Evolutionary conservation across 2,797 vertebrate species (phyloP).

Genomic region (Sebastes minor): DNA sequence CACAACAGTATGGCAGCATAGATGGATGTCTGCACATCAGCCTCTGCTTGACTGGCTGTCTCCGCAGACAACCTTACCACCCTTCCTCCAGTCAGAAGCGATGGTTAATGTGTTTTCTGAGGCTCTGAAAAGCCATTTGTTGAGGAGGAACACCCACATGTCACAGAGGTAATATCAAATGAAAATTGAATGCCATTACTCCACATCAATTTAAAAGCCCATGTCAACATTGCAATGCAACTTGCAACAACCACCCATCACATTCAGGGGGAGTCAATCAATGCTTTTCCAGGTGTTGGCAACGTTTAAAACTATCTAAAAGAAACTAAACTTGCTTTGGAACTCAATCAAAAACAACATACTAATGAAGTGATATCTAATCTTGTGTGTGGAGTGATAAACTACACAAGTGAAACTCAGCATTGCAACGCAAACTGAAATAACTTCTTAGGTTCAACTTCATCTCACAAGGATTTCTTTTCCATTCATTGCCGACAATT

Average conservation of each 20-base stretch:
- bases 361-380: too few species aligned
- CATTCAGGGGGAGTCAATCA: neutral
- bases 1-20: neutral
- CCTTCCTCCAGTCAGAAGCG: neutral
- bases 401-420: too few species aligned
- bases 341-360: too few species aligned
- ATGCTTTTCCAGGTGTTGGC: neutral
- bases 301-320: neutral
- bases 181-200: neutral
- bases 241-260: neutral
- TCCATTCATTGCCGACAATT: too few species aligned
- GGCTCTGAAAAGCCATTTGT: neutral
- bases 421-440: too few species aligned
- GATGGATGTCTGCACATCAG: constrained; percentile 1
- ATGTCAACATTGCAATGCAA: neutral
- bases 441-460: too few species aligned
- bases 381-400: too few species aligned
- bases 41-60: neutral
- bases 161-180: neutral
- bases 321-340: neutral
- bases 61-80: neutral
- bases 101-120: neutral
- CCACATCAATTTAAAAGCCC: neutral
- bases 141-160: neutral
- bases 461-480: too few species aligned